Evolutionary conservation across 2,113 vertebrate species (phyloP), one percentile per base, ranked within the genome.

Genomic region (Pogonocichla stellata): DNA sequence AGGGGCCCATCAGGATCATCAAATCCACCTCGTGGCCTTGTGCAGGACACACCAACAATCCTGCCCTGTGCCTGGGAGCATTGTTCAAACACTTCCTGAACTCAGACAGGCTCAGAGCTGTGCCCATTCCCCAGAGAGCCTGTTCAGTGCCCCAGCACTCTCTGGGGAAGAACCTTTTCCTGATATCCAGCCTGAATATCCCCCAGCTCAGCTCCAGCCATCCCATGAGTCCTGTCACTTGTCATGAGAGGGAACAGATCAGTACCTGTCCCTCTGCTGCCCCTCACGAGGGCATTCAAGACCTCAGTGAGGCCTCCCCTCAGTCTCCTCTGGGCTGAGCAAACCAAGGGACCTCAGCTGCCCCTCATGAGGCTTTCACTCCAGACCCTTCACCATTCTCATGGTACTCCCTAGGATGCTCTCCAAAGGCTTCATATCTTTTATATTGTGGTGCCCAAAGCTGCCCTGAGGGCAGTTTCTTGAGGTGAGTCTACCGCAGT

Each of bases 271-370:
- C 51, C 60, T 75, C 82, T 34, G 71, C 82, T 66, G 36, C 28
- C 36, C 36, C 36, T 58, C 19, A 4, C 0, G 28, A n/a, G 51
- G 33, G 14, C 1, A 0, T 0, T 57, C 36, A 58, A 73, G 51
- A 28, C 10, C 26, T 10, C 67, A 50, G 14, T 36, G 67, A 80
- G 50, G 23, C 65, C 33, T 80, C 26, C 23, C 15, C 77, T 88
- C 50, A 48, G 9, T 70, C 28, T 54, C 19, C 26, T 62, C 48
- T 7, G 16, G 24, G 12, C 67, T 80, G 77, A 80, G 36, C 33
- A 80, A 73, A 66, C 60, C 36, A 23, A 65, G 58, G 36, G 42
- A 42, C 58, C 50, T 50, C 66, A 65, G 51, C 31, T 57, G 38
- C 33, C 12, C 19, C 22, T 65, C 12, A 5, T 25, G 8, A 65